A percentile compares a stretch with the other conserved stretches of the same genome.
Conservation (phyloP, 2,888 invertebrate genomes). For the Rhamnusium bicolor region DNA sequence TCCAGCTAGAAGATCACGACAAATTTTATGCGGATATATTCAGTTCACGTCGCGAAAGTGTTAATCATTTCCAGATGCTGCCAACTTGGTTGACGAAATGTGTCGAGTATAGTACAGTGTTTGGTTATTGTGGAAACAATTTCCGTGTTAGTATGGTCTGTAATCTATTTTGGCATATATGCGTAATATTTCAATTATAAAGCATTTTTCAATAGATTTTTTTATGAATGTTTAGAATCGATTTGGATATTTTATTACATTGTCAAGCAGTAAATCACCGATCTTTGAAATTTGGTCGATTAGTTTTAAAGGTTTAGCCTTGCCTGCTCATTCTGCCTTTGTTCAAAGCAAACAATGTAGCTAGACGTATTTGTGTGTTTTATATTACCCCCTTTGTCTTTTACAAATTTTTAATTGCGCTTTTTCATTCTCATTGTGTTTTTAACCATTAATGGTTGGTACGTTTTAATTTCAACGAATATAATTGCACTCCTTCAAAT, state of each 20-base stretch:
- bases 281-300: conserved; percentile 33
- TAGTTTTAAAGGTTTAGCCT: conserved; percentile 36
- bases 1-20: too few relatives aligned
- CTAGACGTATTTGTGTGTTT: conserved; percentile 51
- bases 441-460: conserved; percentile 59
- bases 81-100: too few relatives aligned
- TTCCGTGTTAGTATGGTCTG: too few relatives aligned
- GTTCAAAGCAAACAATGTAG: conserved; percentile 49
- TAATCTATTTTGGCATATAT: too few relatives aligned
- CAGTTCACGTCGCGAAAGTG: too few relatives aligned
- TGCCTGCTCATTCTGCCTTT: conserved; percentile 25
- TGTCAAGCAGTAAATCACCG: conserved; percentile 18
- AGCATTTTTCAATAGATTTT: neutral
- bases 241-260: neutral
- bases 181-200: too few relatives aligned
- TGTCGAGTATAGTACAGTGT: too few relatives aligned
- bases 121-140: too few relatives aligned
- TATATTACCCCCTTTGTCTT: conserved; percentile 55
- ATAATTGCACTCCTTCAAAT: conserved; percentile 47
- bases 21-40: too few relatives aligned
- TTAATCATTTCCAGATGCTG: too few relatives aligned
- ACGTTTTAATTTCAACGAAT: conserved; percentile 56
- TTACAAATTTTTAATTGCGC: conserved; percentile 62
- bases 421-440: conserved; percentile 59
- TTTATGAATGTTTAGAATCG: neutral